Evolutionary conservation across 2,113 vertebrate species (phyloP).

Genomic region (Zapornia atra): DNA sequence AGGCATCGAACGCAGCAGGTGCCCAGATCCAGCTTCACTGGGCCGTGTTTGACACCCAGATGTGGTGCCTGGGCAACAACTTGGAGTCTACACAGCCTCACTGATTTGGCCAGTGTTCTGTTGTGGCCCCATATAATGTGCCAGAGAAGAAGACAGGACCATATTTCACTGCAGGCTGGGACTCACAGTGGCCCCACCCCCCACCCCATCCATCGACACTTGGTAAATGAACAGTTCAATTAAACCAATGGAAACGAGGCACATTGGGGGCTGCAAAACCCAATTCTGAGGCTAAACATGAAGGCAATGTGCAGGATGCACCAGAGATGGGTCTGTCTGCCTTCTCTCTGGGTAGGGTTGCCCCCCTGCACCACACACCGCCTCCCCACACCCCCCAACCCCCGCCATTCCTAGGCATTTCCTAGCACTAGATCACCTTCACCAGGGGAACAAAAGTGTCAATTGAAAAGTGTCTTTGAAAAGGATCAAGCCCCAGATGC

Average conservation of each 20-base stretch:
- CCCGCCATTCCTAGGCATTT: not conserved
- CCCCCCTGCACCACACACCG: too few species aligned
- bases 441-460: too few species aligned
- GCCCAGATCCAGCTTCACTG: not conserved
- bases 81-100: not conserved
- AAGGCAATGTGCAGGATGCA: not conserved
- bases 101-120: too few species aligned
- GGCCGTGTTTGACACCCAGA: not conserved
- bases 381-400: too few species aligned
- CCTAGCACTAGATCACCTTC: too few species aligned
- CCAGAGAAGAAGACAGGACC: not conserved
- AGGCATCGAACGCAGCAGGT: not conserved
- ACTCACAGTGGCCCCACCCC: not conserved
- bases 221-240: not conserved
- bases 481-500: not conserved
- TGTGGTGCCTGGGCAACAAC: fast-evolving
- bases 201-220: not conserved
- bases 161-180: not conserved
- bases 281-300: not conserved
- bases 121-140: fast-evolving
- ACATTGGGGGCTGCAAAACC: not conserved
- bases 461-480: too few species aligned
- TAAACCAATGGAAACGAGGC: not conserved
- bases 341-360: too few species aligned
- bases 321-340: not conserved